Evolutionary conservation across 1,140 invertebrate genomes (phyloP).

Genomic region (Brevipalpus yothersi): DNA sequence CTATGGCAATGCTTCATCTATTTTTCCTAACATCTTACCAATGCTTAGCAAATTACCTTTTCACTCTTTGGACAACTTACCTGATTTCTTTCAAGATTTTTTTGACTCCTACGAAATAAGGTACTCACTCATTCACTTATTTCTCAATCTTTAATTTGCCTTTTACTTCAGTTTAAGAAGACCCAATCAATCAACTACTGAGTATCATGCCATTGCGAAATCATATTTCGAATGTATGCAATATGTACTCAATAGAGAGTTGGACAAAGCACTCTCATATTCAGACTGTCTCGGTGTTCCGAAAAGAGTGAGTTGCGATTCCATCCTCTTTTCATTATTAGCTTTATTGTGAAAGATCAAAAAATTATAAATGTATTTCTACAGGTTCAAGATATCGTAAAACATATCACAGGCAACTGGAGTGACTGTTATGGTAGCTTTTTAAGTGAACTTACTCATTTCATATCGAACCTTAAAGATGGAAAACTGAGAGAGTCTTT

Average conservation of each 20-base stretch:
- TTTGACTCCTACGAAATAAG: slow-evolving; percentile 30
- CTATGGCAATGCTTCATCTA: slow-evolving; percentile 34
- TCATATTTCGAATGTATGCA: slow-evolving; percentile 42
- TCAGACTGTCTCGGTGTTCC: background rate
- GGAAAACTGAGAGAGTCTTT: too few species aligned
- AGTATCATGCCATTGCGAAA: slow-evolving; percentile 30
- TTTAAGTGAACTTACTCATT: background rate
- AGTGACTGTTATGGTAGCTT: background rate
- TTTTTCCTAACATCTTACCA: slow-evolving; percentile 45
- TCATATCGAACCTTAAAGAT: background rate
- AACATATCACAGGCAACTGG: background rate
- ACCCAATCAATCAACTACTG: slow-evolving; percentile 26
- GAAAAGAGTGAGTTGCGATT: background rate
- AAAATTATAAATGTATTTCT: background rate
- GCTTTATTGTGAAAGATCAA: background rate
- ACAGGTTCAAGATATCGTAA: background rate
- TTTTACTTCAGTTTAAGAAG: slow-evolving; percentile 20
- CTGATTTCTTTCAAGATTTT: slow-evolving; percentile 35
- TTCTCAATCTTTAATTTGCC: background rate
- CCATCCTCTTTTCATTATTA: background rate
- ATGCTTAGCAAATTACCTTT: slow-evolving; percentile 39
- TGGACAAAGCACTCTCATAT: background rate
- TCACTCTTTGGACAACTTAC: slow-evolving; percentile 22
- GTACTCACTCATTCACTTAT: background rate
- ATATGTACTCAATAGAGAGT: slow-evolving; percentile 19